Percentiles rank a stretch among this genome's conserved stretches.
phyloP scores from a whole-genome alignment of 2,797 vertebrate species.

The Molossus molossus region DNA sequence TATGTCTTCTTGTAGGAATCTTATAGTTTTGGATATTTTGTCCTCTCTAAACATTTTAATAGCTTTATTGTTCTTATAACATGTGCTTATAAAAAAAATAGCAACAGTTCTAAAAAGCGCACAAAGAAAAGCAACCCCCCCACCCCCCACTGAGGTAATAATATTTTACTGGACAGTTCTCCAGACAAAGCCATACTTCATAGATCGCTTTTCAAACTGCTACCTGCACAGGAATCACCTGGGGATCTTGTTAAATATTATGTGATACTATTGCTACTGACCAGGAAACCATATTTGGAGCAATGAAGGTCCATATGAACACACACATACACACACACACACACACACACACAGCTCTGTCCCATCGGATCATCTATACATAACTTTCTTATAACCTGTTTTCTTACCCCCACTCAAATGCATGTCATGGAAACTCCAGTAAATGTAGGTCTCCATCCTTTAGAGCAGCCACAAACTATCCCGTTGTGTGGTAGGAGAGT shows the following conservation, averaged over 20 bases:
- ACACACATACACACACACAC: no score
- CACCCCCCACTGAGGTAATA: neutral
- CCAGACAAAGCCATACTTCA: neutral
- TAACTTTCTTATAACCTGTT: neutral
- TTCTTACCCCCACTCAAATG: neutral
- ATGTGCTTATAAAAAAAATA: constrained; percentile 17
- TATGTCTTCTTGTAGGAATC: neutral
- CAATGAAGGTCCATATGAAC: neutral
- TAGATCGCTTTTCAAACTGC: neutral
- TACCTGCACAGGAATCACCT: neutral
- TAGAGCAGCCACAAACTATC: no score
- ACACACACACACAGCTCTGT: neutral
- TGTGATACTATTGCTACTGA: neutral
- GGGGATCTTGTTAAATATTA: neutral
- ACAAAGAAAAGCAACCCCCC: neutral
- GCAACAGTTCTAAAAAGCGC: constrained; percentile 17
- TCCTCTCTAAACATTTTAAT: constrained; percentile 30
- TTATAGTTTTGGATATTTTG: neutral
- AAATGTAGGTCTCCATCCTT: neutral
- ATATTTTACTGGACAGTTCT: neutral
- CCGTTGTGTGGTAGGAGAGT: neutral
- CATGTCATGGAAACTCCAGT: neutral
- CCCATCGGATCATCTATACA: neutral
- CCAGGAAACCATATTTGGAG: neutral
- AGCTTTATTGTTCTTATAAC: neutral